Conservation (phyloP, 1,140 invertebrate genomes). For the Caenorhabditis latens region DNA sequence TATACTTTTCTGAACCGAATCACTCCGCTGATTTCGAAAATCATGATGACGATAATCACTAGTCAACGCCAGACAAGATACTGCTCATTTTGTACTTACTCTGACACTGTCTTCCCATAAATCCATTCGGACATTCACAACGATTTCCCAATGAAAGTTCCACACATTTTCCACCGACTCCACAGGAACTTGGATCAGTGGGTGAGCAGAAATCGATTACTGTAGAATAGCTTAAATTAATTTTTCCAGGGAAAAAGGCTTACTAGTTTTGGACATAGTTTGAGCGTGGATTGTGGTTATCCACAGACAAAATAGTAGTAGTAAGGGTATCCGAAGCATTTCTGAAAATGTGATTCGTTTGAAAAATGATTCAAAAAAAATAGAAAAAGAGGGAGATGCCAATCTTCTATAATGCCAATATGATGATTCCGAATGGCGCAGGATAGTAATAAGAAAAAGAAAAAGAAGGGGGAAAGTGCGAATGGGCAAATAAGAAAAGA, state of each 20-base stretch:
- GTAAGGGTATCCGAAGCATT: slow-evolving; percentile 7
- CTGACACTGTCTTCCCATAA: slow-evolving; percentile 70
- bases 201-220: slow-evolving; percentile 65
- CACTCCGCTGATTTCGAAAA: neutral
- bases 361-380: slow-evolving; percentile 12
- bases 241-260: neutral
- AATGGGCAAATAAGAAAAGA: neutral
- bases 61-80: neutral
- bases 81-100: slow-evolving; percentile 53
- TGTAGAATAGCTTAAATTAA: slow-evolving; percentile 37
- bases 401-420: neutral
- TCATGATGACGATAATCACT: neutral
- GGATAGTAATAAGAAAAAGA: slow-evolving; percentile 7
- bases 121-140: slow-evolving; percentile 70
- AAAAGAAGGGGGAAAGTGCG: neutral
- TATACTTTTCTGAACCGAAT: neutral
- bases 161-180: slow-evolving; percentile 63
- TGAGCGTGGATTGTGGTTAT: neutral
- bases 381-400: neutral
- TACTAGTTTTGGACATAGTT: slow-evolving; percentile 52
- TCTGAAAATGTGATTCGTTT: neutral
- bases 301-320: neutral
- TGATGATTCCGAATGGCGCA: neutral
- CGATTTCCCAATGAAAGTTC: slow-evolving; percentile 67
- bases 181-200: slow-evolving; percentile 63